Conservation (phyloP, 2,113 vertebrate genomes). For the Columba janthina region DNA sequence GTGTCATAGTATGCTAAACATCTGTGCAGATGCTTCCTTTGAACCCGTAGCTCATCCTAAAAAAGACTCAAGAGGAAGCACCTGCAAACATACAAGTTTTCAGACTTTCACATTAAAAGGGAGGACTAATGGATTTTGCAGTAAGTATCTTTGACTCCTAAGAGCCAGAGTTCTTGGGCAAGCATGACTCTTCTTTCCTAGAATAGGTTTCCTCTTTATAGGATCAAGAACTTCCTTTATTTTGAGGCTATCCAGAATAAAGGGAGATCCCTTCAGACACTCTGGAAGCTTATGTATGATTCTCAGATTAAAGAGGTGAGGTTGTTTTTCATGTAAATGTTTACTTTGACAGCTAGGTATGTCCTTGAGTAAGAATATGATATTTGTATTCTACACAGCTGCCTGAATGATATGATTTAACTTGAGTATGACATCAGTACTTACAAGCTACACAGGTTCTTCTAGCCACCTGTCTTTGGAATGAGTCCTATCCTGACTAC, state of each 20-base stretch:
- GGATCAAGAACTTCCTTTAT: background rate
- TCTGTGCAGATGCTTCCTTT: slow-evolving; percentile 63
- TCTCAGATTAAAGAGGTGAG: background rate
- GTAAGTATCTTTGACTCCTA: background rate
- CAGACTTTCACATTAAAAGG: background rate
- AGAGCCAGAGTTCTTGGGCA: background rate
- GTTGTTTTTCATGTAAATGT: background rate
- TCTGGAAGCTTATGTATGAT: background rate
- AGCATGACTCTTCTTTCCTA: background rate
- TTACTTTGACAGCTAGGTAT: background rate
- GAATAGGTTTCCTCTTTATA: background rate
- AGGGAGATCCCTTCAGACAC: background rate
- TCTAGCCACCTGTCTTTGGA: background rate
- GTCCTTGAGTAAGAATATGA: background rate
- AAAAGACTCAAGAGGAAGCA: slow-evolving; percentile 55
- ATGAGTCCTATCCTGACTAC: background rate
- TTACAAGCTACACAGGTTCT: background rate
- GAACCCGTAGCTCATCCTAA: slow-evolving; percentile 42
- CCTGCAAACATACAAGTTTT: background rate
- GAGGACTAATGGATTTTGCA: slow-evolving; percentile 12
- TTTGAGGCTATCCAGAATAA: background rate
- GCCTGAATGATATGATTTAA: background rate
- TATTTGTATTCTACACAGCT: background rate
- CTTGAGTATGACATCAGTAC: background rate
- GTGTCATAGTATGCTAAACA: background rate